phyloP scores from a whole-genome alignment of 2,888 invertebrate species.

The Macrosiphum euphorbiae region DNA sequence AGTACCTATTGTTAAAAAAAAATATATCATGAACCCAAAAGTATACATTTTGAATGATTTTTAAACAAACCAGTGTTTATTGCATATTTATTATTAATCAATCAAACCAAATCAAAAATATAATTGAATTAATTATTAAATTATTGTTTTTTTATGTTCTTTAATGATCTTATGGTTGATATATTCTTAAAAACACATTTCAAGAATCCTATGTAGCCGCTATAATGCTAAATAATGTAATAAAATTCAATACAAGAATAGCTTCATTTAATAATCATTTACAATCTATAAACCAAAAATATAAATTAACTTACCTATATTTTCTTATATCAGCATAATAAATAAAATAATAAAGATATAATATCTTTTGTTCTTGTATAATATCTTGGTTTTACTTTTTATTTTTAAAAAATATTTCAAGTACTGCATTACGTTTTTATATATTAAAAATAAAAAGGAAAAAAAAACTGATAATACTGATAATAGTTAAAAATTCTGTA shows the following conservation, averaged over 20 bases:
- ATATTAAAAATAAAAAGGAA: neutral
- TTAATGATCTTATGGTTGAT: neutral
- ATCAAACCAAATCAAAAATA: neutral
- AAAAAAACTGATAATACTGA: neutral
- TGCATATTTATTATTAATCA: neutral
- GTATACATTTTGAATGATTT: neutral
- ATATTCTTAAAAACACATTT: neutral
- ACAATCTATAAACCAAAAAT: neutral
- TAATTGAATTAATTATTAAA: neutral
- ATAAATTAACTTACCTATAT: conserved; percentile 27
- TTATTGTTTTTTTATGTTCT: neutral
- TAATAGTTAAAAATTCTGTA: neutral
- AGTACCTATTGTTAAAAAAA: neutral
- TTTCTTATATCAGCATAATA: neutral
- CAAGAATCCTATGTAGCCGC: neutral
- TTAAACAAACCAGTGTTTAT: neutral
- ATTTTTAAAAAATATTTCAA: neutral
- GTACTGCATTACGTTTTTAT: neutral
- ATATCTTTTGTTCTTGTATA: neutral
- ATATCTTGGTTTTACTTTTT: neutral
- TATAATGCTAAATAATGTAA: neutral
- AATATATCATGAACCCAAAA: neutral
- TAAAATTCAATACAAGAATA: neutral
- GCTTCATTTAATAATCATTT: neutral
- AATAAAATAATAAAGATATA: neutral